Evolutionary conservation across 2,888 invertebrate species (phyloP).

Genomic region (Horisme vitalbata): DNA sequence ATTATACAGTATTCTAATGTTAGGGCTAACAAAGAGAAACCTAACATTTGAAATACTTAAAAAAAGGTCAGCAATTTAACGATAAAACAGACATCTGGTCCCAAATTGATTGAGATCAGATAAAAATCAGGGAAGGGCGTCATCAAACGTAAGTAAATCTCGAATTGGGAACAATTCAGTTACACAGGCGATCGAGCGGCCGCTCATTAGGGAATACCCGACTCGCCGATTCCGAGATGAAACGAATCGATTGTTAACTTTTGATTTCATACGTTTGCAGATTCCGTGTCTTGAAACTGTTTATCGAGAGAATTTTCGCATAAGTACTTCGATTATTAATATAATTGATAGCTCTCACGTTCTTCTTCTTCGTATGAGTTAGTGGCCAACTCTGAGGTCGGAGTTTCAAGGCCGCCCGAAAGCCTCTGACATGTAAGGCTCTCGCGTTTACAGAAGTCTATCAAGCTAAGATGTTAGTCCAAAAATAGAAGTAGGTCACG

Average conservation of each 20-base stretch:
- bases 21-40: background rate
- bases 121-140: slow-evolving; percentile 22
- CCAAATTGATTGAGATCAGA: slow-evolving; percentile 28
- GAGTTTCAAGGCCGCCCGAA: too few relatives aligned
- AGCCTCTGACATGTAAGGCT: too few relatives aligned
- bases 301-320: slow-evolving; percentile 6
- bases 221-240: slow-evolving; percentile 37
- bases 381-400: too few relatives aligned
- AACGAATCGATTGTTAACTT: slow-evolving; percentile 38
- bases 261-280: slow-evolving; percentile 32
- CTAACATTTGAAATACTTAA: background rate
- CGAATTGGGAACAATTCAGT: slow-evolving; percentile 33
- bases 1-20: too few relatives aligned
- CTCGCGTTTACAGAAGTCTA: too few relatives aligned
- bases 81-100: slow-evolving; percentile 22
- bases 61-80: slow-evolving; percentile 12
- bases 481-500: background rate
- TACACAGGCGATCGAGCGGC: slow-evolving; percentile 43
- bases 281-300: slow-evolving; percentile 17
- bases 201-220: slow-evolving; percentile 47
- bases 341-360: too few relatives aligned
- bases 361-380: too few relatives aligned
- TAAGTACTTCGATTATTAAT: too few relatives aligned
- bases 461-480: too few relatives aligned
- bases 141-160: slow-evolving; percentile 33